A percentile compares a stretch with the other conserved stretches of the same genome.
phyloP scores from a whole-genome alignment of 2,113 vertebrate species.

The Corythaeola cristata region DNA sequence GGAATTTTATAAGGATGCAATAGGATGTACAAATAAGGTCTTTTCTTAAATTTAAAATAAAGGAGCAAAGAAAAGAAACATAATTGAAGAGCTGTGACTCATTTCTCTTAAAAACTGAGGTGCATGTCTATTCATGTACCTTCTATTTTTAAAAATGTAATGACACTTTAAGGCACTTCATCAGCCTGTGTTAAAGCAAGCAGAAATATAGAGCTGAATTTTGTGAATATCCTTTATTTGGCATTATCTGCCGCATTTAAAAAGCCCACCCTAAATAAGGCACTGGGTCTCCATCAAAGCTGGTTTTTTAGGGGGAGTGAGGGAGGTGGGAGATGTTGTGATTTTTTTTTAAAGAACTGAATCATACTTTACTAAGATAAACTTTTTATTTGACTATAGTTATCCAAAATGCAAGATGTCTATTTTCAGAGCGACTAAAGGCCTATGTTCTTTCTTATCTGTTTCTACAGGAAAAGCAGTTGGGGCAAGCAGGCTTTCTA shows the following conservation, averaged over 20 bases:
- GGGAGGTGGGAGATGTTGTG: background rate
- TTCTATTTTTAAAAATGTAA: constrained; percentile 35
- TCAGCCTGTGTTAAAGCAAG: background rate
- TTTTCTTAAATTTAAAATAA: constrained; percentile 7
- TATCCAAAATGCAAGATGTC: background rate
- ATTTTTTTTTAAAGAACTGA: background rate
- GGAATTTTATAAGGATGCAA: constrained; percentile 12
- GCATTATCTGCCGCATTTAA: background rate
- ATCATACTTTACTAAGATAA: background rate
- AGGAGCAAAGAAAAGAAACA: background rate
- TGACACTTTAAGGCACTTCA: background rate
- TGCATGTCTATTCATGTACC: constrained; percentile 27
- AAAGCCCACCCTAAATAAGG: background rate
- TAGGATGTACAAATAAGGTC: background rate
- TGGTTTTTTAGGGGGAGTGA: background rate
- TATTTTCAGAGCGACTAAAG: background rate
- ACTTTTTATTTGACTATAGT: background rate
- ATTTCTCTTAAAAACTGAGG: constrained; percentile 13
- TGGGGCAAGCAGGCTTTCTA: background rate
- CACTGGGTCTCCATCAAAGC: background rate
- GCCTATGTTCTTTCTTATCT: background rate
- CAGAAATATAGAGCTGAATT: background rate
- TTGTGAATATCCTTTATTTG: background rate
- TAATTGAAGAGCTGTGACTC: constrained; percentile 17
- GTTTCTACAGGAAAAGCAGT: background rate